Conservation (phyloP, 1,140 invertebrate species). For the Drosophila pallidifrons region DNA sequence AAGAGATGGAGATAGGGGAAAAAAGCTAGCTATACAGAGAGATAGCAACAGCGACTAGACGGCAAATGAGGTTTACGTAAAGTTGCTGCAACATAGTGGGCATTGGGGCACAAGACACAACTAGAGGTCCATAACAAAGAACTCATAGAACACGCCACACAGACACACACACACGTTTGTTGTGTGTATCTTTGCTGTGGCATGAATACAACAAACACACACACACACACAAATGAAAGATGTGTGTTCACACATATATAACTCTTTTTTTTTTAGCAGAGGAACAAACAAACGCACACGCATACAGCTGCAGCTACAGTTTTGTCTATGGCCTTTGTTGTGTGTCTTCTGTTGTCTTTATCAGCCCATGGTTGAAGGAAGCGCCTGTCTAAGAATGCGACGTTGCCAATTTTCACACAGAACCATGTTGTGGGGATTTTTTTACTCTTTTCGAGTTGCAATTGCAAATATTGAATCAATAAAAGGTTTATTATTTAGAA, state of each 20-base stretch:
- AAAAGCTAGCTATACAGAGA: background rate
- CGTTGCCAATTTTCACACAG: conserved; percentile 48
- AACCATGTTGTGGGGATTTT: conserved; percentile 35
- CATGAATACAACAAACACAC: background rate
- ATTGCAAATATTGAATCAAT: background rate
- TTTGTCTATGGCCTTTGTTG: conserved; percentile 14
- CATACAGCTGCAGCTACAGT: background rate
- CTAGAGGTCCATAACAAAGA: background rate
- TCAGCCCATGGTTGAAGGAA: background rate
- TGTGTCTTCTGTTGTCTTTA: background rate
- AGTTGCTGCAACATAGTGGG: conserved; percentile 35
- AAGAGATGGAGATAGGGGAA: background rate
- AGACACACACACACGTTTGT: background rate
- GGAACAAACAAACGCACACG: conserved; percentile 8
- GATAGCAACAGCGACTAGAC: conserved; percentile 34
- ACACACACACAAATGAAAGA: background rate
- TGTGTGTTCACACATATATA: background rate
- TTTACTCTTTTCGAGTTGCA: conserved; percentile 35
- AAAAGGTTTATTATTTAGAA: too few species aligned
- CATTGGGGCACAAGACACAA: too few species aligned
- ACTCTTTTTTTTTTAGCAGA: conserved; percentile 10
- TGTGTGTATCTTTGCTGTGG: background rate
- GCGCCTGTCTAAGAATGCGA: conserved; percentile 18
- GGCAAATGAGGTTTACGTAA: conserved; percentile 49
- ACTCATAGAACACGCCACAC: conserved; percentile 11